Evolutionary conservation across 2,797 vertebrate genomes (phyloP), one percentile per base, ranked within the genome.

Genomic region (Characodon lateralis): DNA sequence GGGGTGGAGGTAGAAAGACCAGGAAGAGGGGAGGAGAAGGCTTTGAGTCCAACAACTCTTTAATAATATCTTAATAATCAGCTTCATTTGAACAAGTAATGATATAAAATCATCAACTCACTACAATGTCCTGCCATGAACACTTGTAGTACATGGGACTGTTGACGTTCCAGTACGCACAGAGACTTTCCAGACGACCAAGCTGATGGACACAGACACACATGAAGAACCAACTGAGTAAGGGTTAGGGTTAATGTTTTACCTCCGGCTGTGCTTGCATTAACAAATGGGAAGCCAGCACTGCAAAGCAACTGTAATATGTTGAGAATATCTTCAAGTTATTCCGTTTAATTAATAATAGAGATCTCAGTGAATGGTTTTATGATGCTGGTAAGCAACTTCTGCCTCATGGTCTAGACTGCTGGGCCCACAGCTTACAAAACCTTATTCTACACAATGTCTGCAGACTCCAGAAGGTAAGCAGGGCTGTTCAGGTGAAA

Each of bases 131-230:
- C 53, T 97, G 95, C 88, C 94, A 92, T 7, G 96, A 96, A 31
- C 83, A 89, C 87, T 73, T 94, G 87, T 97, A 97, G 87, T 96
- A 97, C 75, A 97, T 91, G 2, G 89, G 70, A 79, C 97, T 97
- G 86, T 94, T 89, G 48, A 98, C 94, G 7, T 99, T 99, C 98
- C 98, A 99, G 72, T 99, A 99, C 66, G 94, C 96, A 43, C 97
- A 98, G 68, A 99, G 96, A 89, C 96, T 96, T 70, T 99, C 96
- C 74, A 99, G 94, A 74, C 96, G 92, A 5, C 98, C 94, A 6
- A 99, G 84, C 46, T 90, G 84, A 83, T 0, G 55, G 22, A 39
- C 13, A 69, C 2, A 43, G 3, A 48, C 13, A 73, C 0, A 39
- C 22, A 10, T 5, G 2, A 58, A 22, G 22, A 58, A 35, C 28